phyloP scores from a whole-genome alignment of 2,888 invertebrate genomes.

The Lithophane ornitopus region DNA sequence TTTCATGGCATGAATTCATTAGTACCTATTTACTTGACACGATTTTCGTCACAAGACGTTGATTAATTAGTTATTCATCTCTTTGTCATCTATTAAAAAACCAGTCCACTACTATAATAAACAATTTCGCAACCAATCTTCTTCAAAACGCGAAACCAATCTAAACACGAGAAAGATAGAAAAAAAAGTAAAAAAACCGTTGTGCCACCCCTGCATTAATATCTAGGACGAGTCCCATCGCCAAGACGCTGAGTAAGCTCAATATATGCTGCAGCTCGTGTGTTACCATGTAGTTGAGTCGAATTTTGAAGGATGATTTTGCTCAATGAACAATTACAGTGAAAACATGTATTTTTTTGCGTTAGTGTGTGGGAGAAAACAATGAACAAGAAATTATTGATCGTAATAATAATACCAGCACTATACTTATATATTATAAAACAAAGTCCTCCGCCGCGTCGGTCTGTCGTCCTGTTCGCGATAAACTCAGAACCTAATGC shows the following conservation, averaged over 20 bases:
- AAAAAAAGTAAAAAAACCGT: neutral
- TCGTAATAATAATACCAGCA: too few relatives aligned
- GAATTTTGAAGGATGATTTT: constrained; percentile 13
- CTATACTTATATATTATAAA: too few relatives aligned
- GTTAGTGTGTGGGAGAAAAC: neutral
- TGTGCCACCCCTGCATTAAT: constrained; percentile 34
- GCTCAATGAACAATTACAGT: constrained; percentile 7
- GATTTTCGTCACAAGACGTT: neutral
- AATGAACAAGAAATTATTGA: neutral
- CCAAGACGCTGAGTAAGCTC: constrained; percentile 32
- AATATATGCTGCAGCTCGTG: constrained; percentile 21
- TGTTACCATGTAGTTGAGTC: constrained; percentile 15
- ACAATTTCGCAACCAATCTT: neutral
- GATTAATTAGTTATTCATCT: neutral
- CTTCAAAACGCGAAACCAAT: neutral
- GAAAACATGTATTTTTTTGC: neutral
- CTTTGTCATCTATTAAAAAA: neutral
- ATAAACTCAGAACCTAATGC: too few relatives aligned
- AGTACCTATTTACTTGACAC: too few relatives aligned
- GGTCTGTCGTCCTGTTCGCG: too few relatives aligned
- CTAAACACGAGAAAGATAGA: neutral
- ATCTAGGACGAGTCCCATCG: constrained; percentile 30
- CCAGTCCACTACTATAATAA: neutral
- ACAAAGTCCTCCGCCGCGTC: too few relatives aligned
- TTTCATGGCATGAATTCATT: too few relatives aligned